Base-by-base conservation (phyloP, 2,888 invertebrate species). In the Philhelius pedissequus region DNA sequence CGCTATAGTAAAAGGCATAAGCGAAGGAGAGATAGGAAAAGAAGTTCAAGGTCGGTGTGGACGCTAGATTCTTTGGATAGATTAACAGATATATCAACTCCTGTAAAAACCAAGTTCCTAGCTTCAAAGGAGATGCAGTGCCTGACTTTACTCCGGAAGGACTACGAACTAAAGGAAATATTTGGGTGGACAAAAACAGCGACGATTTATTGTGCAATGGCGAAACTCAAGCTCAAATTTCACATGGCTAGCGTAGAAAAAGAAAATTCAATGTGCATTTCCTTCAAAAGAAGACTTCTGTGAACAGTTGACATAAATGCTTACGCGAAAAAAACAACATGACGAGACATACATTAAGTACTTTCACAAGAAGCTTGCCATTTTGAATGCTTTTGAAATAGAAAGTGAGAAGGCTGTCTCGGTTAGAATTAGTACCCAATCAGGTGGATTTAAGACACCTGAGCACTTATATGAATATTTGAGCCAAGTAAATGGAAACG, bases 391-490 rank as follows among this genome's bases (percentile, higher is more conserved):
- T 7, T 22, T 45, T 68, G 13, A 25, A 6, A 66, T 82, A 15
- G 58, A 52, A 15, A 77, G 82, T 22, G 60, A 77, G 9, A 32
- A 76, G 5, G 77, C 73, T 38, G 35, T 45, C n/a, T 40, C 48
- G 4, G 35, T 82, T 7, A 64, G 77, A 58, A 27, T 58, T 9
- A 56, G 73, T 30, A 73, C 73, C 22, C 56, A 71, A 40, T 76
- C 73, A 15, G 68, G 64, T 1, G 40, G 69, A 30, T 77, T 69
- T 38, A 27, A 76, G 20, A 58, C 32, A 1, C 82, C 82, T 0
- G 76, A 75, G 40, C 58, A 71, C 13, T 32, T 82, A 0, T 58
- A 76, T 4, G 54, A 71, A 38, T 82, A 66, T 58, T 54, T 82
- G 4, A 82, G 73, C 30, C 68, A 76, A n/a, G 27, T 82, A 0